These are phyloP conservation scores for Diorhabda elongata DNA, from an alignment of 1,140 invertebrate species.

Conservation along the genomic window DNA sequence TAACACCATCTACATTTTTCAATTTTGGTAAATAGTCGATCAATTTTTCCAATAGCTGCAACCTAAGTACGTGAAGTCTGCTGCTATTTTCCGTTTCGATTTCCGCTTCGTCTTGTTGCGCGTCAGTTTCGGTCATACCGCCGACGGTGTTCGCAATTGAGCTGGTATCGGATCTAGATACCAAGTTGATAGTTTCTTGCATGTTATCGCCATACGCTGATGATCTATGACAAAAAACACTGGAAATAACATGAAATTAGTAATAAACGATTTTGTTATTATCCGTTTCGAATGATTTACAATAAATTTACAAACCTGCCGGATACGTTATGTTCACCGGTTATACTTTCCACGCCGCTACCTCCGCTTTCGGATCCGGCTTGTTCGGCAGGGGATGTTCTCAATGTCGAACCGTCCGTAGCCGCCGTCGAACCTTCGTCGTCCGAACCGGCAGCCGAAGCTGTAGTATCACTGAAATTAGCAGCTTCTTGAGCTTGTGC, in stretches of 20 bases:
- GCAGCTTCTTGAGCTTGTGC: conserved; percentile 49
- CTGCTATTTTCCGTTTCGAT: conserved; percentile 51
- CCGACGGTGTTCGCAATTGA: conserved; percentile 48
- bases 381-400: conserved; percentile 84
- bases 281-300: neutral
- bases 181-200: conserved; percentile 48
- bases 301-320: conserved; percentile 52
- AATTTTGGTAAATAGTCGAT: conserved; percentile 61
- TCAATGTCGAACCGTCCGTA: conserved; percentile 84
- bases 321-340: conserved; percentile 77
- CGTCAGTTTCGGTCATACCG: conserved; percentile 5
- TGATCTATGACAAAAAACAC: conserved; percentile 49
- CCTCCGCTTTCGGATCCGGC: conserved; percentile 82
- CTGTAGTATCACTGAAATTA: conserved; percentile 74
- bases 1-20: conserved; percentile 64
- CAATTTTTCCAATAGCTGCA: conserved; percentile 63
- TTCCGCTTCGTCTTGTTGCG: conserved; percentile 42
- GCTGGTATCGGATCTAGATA: conserved; percentile 52
- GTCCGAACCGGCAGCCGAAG: conserved; percentile 81
- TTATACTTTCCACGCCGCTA: conserved; percentile 85
- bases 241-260: neutral
- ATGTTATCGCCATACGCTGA: conserved; percentile 73
- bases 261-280: neutral
- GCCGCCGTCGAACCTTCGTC: conserved; percentile 84
- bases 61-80: conserved; percentile 62